Percentiles rank a stretch among this genome's conserved stretches.
Conservation (phyloP, 2,113 vertebrate species). For the Rattus norvegicus region DNA sequence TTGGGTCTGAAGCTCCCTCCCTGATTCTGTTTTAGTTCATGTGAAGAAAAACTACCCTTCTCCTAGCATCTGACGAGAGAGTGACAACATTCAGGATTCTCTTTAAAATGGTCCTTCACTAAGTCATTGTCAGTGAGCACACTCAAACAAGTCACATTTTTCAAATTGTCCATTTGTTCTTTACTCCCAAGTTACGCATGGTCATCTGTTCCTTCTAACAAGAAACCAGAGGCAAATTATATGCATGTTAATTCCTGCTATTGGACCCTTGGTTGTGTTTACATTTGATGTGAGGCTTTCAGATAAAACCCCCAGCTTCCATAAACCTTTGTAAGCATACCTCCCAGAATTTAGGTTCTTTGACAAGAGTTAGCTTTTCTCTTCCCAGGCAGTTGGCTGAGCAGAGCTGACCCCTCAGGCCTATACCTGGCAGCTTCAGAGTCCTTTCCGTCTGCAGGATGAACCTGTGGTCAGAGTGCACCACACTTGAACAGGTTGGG, state of each 20-base stretch:
- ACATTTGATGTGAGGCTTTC: conserved; percentile 36
- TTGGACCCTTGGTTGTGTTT: conserved; percentile 42
- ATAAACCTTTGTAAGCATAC: conserved; percentile 21
- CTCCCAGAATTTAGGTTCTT: background rate
- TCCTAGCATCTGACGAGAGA: conserved; percentile 44
- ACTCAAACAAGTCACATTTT: no score
- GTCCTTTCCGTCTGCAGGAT: conserved; percentile 55
- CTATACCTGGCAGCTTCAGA: background rate
- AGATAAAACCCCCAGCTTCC: background rate
- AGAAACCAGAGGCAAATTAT: conserved; percentile 4
- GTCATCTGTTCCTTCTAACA: conserved; percentile 9
- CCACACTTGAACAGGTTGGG: background rate
- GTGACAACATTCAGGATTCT: conserved; percentile 6
- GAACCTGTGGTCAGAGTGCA: background rate
- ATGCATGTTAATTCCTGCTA: background rate
- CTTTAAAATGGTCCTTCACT: conserved; percentile 59
- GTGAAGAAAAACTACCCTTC: conserved; percentile 24
- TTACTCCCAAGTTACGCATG: background rate
- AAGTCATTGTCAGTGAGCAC: background rate
- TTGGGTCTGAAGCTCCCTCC: conserved; percentile 74
- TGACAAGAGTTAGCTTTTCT: conserved; percentile 43
- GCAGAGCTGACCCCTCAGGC: conserved; percentile 28
- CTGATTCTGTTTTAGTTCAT: conserved; percentile 72
- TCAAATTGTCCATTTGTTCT: background rate
- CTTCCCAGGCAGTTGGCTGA: background rate